These are phyloP conservation scores for Myopa tessellatipennis DNA, from an alignment of 2,888 invertebrate genomes.

Conservation along the genomic window DNA sequence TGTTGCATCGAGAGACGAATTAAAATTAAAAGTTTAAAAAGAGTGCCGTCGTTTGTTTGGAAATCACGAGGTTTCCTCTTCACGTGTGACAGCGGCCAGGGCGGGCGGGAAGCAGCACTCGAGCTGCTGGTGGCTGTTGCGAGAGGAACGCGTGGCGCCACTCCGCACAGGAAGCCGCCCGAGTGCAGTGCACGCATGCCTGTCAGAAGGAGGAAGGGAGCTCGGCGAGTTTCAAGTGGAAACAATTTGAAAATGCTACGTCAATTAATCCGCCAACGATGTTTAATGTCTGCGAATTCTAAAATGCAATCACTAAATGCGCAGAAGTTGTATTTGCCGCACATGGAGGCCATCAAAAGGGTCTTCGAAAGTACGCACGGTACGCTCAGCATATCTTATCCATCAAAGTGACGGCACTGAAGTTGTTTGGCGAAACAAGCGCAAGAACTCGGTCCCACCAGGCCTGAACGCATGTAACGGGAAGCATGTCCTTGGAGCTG, in stretches of 20 bases:
- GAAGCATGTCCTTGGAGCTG: no score
- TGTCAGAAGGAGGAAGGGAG: background rate
- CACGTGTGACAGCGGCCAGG: conserved; percentile 11
- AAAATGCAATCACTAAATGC: background rate
- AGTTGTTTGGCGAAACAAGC: background rate
- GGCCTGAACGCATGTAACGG: no score
- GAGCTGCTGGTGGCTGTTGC: background rate
- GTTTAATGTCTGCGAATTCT: background rate
- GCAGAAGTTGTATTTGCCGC: background rate
- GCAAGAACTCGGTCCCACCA: no score
- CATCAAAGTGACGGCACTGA: conserved; percentile 29
- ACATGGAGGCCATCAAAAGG: conserved; percentile 11
- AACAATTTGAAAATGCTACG: background rate
- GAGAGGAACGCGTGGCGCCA: conserved; percentile 15
- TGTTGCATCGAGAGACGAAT: conserved; percentile 15
- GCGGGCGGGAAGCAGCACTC: background rate
- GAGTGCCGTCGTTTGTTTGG: background rate
- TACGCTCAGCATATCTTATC: conserved; percentile 1
- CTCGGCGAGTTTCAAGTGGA: background rate
- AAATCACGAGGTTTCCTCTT: background rate
- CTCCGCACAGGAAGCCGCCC: conserved; percentile 20
- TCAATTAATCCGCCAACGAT: background rate
- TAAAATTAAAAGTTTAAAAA: conserved; percentile 8
- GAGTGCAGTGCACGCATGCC: background rate
- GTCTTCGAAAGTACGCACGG: conserved; percentile 9